Conservation (phyloP, 2,113 vertebrate species). For the Hyperopisus bebe region DNA sequence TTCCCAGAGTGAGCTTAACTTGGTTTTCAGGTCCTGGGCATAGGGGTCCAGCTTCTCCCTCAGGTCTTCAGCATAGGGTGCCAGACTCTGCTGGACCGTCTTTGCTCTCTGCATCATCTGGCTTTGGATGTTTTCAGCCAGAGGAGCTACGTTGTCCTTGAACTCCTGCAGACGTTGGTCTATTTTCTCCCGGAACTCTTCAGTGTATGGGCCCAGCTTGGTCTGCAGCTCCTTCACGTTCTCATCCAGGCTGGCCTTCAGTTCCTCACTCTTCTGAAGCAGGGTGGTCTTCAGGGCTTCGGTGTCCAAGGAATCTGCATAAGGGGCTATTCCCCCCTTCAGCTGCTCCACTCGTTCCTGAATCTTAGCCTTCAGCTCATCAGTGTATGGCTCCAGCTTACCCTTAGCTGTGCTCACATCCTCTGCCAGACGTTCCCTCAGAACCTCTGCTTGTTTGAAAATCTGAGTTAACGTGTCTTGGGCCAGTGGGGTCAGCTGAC, state of each 20-base stretch:
- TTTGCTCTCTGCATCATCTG: constrained; percentile 44
- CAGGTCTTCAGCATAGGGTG: constrained; percentile 50
- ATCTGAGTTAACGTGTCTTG: constrained; percentile 45
- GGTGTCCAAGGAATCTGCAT: constrained; percentile 41
- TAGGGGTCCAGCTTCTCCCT: constrained; percentile 49
- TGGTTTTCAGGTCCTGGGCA: constrained; percentile 46
- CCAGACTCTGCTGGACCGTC: constrained; percentile 49
- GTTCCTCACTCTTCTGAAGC: constrained; percentile 45
- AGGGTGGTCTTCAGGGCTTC: constrained; percentile 46
- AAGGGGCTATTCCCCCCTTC: constrained; percentile 44
- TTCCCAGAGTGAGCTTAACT: constrained; percentile 41
- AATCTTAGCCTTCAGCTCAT: constrained; percentile 63
- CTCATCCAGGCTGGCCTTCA: constrained; percentile 49
- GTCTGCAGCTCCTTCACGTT: constrained; percentile 46
- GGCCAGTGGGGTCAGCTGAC: constrained; percentile 45
- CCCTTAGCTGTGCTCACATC: constrained; percentile 49
- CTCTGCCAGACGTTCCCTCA: constrained; percentile 48
- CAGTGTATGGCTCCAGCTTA: constrained; percentile 54
- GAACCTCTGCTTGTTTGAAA: constrained; percentile 46
- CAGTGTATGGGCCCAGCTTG: constrained; percentile 47
- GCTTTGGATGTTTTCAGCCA: constrained; percentile 49
- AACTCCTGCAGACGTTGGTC: constrained; percentile 49
- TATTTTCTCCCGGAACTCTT: constrained; percentile 49
- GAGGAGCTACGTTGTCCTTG: constrained; percentile 47
- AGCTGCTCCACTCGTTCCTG: constrained; percentile 66